Conservation (phyloP, 2,113 vertebrate genomes). For the Rhizomys pruinosus region DNA sequence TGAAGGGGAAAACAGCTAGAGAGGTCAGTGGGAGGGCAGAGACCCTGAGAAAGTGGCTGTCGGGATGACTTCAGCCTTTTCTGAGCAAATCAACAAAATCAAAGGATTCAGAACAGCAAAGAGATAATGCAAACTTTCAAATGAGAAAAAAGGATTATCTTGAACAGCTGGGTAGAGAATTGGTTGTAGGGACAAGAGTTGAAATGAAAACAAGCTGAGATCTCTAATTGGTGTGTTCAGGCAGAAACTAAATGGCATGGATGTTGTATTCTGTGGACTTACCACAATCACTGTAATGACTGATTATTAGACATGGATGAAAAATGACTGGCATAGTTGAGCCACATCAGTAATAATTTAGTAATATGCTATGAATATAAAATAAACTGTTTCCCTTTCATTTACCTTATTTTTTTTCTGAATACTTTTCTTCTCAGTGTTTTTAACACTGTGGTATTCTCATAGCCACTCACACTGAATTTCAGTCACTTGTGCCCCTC, state of each 20-base stretch:
- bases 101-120: conserved; percentile 21
- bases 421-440: background rate
- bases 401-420: background rate
- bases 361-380: background rate
- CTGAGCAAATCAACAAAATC: background rate
- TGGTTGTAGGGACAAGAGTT: background rate
- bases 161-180: background rate
- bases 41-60: background rate
- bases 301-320: background rate
- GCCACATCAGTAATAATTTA: conserved; percentile 33
- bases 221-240: background rate
- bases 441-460: conserved; percentile 5
- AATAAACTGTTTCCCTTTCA: background rate
- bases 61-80: background rate
- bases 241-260: background rate
- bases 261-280: conserved; percentile 32
- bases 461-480: background rate
- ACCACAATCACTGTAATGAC: background rate
- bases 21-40: background rate
- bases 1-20: background rate
- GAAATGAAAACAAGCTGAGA: conserved; percentile 14
- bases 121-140: background rate
- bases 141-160: background rate
- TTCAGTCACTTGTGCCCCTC: background rate
- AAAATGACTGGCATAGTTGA: background rate